Base-by-base conservation (phyloP, 2,888 invertebrate genomes). In the Leptinotarsa haldemani region DNA sequence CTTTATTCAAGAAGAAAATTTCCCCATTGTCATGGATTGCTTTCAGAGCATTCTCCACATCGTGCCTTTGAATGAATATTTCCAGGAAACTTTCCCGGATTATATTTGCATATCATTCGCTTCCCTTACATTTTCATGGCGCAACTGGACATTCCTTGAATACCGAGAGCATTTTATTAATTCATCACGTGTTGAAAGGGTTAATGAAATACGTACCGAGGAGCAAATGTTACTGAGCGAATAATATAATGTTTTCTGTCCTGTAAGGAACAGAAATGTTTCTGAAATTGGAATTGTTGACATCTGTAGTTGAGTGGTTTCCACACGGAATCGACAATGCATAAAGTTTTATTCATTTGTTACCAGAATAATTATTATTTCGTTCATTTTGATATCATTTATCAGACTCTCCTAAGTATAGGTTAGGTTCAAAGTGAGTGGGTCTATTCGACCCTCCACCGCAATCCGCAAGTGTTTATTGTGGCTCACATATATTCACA, bases 101-200 rank as follows among this genome's bases (percentile, higher is more conserved):
- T 56, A 56, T 56, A 56, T 56, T 20, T 20, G 20, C 56, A 56
- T 56, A 50, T 50, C 50, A n/a, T 50, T n/a, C 50, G 50, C n/a
- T 50, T 50, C 50, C 13, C 50, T 50, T 15, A 50, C 50, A 50
- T 50, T 50, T 20, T 20, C 20, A 56, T 56, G 56, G 12, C 56
- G 56, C 56, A 56, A 52, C 56, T 56, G 18, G 56, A 56, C 56
- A 20, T 56, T 56, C 2, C 22, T 56, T 20, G 56, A 56, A 56
- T 56, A 56, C 56, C 56, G 22, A 56, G 22, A 56, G 22, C 56
- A 22, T 56, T 56, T 56, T 56, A 56, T 56, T 56, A 56, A 22
- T 56, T 56, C 56, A 56, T 56, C 56, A 56, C 56, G 22, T 56
- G 56, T 16, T 56, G 56, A 56, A 56, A 56, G 56, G 22, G 56